Percentiles rank a stretch among this genome's conserved stretches.
These are phyloP conservation scores for Calidris pugnax DNA, from an alignment of 2,113 vertebrate species.

Conservation along the genomic window DNA sequence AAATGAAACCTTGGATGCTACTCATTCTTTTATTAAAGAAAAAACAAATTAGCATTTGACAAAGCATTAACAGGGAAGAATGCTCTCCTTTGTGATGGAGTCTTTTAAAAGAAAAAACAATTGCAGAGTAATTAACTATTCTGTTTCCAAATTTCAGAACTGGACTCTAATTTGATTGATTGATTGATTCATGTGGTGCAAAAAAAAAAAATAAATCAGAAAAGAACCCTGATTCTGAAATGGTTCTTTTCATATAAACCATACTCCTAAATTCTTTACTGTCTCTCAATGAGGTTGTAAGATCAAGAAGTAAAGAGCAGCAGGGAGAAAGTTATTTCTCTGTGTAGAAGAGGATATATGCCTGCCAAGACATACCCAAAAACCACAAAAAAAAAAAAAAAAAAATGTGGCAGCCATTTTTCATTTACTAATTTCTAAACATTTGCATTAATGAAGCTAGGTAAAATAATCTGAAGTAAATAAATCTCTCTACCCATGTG, in stretches of 20 bases:
- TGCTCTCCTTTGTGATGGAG: background rate
- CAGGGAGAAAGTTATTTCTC: background rate
- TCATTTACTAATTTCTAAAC: background rate
- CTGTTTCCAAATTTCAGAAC: background rate
- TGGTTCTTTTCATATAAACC: background rate
- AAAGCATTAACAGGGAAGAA: conserved; percentile 25
- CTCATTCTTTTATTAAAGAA: conserved; percentile 3
- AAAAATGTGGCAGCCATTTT: background rate
- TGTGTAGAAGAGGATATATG: background rate
- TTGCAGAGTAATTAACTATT: background rate
- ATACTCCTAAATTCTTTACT: background rate
- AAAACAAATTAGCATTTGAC: conserved; percentile 18
- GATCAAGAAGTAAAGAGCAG: background rate
- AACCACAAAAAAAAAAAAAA: background rate
- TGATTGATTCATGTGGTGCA: background rate
- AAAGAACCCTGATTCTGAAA: background rate
- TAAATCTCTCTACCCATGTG: background rate
- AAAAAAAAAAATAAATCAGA: background rate
- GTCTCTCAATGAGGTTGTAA: background rate
- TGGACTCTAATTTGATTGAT: background rate
- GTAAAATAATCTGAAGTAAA: background rate
- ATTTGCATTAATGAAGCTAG: background rate
- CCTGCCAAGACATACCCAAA: background rate
- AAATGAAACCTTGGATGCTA: conserved; percentile 27
- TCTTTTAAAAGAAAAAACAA: conserved; percentile 1